These are phyloP conservation scores for Bombus picipes DNA, from an alignment of 1,140 invertebrate genomes.

Conservation along the genomic window DNA sequence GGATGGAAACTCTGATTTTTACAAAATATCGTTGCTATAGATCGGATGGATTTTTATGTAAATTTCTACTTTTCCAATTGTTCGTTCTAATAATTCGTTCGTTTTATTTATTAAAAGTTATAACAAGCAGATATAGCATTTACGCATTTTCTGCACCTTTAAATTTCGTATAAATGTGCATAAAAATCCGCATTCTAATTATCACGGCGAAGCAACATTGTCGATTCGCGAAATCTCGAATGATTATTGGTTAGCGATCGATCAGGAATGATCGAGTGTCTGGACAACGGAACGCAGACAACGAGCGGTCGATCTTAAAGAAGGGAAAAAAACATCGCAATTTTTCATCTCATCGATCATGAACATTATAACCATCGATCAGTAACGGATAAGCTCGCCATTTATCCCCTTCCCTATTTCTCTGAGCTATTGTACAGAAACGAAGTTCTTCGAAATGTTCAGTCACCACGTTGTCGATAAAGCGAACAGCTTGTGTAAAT, in stretches of 20 bases:
- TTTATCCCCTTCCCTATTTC: no score
- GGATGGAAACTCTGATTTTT: background rate
- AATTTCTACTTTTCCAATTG: no score
- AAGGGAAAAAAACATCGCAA: background rate
- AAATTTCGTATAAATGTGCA: background rate
- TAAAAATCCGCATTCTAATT: background rate
- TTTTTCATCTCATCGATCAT: conserved; percentile 43
- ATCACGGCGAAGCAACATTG: background rate
- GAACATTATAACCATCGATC: conserved; percentile 32
- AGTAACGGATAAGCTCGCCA: background rate
- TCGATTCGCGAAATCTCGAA: conserved; percentile 16
- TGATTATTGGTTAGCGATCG: conserved; percentile 12
- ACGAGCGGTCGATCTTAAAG: background rate
- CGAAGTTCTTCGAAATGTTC: background rate
- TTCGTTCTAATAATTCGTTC: no score
- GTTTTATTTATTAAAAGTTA: no score
- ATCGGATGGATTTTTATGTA: no score
- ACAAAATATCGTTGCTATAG: no score
- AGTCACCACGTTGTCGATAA: background rate
- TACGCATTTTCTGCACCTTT: background rate
- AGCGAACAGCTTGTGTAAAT: background rate
- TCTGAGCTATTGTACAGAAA: background rate
- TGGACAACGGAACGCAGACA: background rate
- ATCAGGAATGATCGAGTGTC: conserved; percentile 9
- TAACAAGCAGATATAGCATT: no score